phyloP scores from a whole-genome alignment of 2,888 invertebrate species.

The Lasius platythorax region DNA sequence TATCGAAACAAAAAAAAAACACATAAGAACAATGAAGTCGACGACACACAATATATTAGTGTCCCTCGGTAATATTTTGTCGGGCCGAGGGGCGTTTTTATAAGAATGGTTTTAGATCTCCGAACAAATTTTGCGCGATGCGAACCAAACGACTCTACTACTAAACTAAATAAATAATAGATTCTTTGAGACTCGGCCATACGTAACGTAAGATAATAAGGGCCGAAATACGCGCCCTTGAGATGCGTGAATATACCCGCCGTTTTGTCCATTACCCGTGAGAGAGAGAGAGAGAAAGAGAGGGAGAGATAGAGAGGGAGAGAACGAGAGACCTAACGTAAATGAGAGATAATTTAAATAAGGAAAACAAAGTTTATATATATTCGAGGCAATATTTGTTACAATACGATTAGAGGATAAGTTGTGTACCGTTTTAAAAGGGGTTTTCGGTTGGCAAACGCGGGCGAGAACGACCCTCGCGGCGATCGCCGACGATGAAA shows the following conservation, averaged over 20 bases:
- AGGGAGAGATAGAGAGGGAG: slow-evolving; percentile 56
- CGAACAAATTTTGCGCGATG: slow-evolving; percentile 77
- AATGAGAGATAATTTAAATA: slow-evolving; percentile 72
- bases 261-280: slow-evolving; percentile 77
- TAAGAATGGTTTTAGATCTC: slow-evolving; percentile 83
- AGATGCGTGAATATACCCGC: slow-evolving; percentile 73
- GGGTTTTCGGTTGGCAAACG: slow-evolving; percentile 58
- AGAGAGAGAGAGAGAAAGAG: slow-evolving; percentile 27
- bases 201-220: slow-evolving; percentile 78
- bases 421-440: slow-evolving; percentile 75
- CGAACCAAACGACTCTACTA: slow-evolving; percentile 79
- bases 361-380: slow-evolving; percentile 81
- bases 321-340: slow-evolving; percentile 66
- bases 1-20: slow-evolving; percentile 66
- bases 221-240: slow-evolving; percentile 64
- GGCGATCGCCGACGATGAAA: slow-evolving; percentile 61
- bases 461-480: slow-evolving; percentile 62
- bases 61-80: slow-evolving; percentile 85
- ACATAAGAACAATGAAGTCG: slow-evolving; percentile 68
- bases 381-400: slow-evolving; percentile 86
- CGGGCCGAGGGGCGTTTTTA: slow-evolving; percentile 84
- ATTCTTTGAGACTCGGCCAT: slow-evolving; percentile 82
- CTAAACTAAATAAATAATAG: slow-evolving; percentile 71
- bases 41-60: slow-evolving; percentile 80
- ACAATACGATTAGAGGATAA: slow-evolving; percentile 83